Evolutionary conservation across 2,888 invertebrate species (phyloP), one percentile per base, ranked within the genome.

Genomic region (Ophion costatus): DNA sequence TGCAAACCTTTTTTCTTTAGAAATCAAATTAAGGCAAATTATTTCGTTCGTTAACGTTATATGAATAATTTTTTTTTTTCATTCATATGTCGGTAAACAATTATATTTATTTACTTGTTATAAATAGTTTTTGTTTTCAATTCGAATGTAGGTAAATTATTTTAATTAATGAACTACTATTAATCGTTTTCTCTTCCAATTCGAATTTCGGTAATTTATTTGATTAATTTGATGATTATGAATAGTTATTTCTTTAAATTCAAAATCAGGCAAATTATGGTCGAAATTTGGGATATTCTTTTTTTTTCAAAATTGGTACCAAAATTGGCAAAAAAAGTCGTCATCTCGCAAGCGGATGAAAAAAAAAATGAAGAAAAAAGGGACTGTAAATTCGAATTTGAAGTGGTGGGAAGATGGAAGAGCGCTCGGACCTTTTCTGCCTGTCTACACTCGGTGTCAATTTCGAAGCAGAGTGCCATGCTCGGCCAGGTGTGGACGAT

Each of bases 401-500:
- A 14, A 51, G 17, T 51, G 51, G 5, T 51, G 4, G 4, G 17
- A 14, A 4, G 17, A 51, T 5, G 14, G 17, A 51, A 51, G 17
- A 51, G 5, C 17, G 51, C 17, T 51, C 10, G 59, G 20, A 20
- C 59, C 29, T 64, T 64, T 11, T 5, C 9, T 22, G 10, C 56
- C 7, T n/a, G 17, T 7, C 29, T n/a, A 20, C 38, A 33, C 5
- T 14, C 24, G 17, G 56, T 20, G 1, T 51, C 64, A 14, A 91
- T 83, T 17, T 89, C 84, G 45, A 89, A 73, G 56, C 45, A 76
- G 6, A 70, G 66, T 1, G 17, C 7, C 7, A 89, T 14, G 3
- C 20, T 51, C 9, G 90, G 89, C 88, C 90, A 91, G 4, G 29
- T 14, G 67, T 80, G 86, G n/a, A 91, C 73, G 1, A 84, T 87